phyloP scores from a whole-genome alignment of 2,888 invertebrate genomes.

The Apeira syringaria region DNA sequence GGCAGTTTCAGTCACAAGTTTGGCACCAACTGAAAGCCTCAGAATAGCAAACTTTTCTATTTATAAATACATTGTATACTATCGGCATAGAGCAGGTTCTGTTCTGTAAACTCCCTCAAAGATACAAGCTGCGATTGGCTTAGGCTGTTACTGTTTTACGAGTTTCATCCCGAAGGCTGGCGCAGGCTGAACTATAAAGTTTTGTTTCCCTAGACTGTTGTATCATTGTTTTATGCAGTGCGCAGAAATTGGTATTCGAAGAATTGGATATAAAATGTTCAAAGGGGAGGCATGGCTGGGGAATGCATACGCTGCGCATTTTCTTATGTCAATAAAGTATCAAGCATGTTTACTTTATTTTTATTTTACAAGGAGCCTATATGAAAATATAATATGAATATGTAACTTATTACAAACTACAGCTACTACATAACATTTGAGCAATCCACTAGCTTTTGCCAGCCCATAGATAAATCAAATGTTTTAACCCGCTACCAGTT shows the following conservation, averaged over 20 bases:
- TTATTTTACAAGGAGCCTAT: too few relatives aligned
- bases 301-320: not conserved
- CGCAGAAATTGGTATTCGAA: conserved; percentile 15
- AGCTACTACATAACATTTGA: too few relatives aligned
- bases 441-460: too few relatives aligned
- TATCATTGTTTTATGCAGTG: conserved; percentile 14
- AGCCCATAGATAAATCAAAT: too few relatives aligned
- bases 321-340: too few relatives aligned
- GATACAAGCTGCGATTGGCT: conserved; percentile 43
- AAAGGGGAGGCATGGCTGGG: not conserved
- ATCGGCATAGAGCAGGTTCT: conserved; percentile 28
- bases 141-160: conserved; percentile 64
- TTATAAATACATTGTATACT: conserved; percentile 28
- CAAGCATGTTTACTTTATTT: too few relatives aligned
- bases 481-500: too few relatives aligned
- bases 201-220: conserved; percentile 15
- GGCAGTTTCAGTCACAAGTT: conserved; percentile 15
- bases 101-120: conserved; percentile 26
- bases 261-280: conserved; percentile 7
- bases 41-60: conserved; percentile 19
- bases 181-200: conserved; percentile 33
- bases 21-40: conserved; percentile 11
- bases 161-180: conserved; percentile 54
- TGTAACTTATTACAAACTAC: too few relatives aligned
- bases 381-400: too few relatives aligned